Evolutionary conservation across 2,113 vertebrate species (phyloP).

Genomic region (Gymnocephalus cernua): DNA sequence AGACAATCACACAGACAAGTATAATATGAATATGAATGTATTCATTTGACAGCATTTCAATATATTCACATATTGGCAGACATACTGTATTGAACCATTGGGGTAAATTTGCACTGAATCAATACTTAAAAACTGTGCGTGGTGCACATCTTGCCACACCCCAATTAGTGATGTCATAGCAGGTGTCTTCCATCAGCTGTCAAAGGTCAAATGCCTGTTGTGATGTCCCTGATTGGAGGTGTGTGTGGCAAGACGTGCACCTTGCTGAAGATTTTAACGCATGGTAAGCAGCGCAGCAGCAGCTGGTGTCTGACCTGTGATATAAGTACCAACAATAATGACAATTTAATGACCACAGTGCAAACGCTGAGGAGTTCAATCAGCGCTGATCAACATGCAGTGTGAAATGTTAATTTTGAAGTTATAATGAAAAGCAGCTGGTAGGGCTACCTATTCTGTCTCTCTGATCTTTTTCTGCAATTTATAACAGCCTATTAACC

Average conservation of each 20-base stretch:
- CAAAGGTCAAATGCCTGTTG: slow-evolving; percentile 19
- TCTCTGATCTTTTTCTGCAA: slow-evolving; percentile 21
- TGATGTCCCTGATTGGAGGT: background rate
- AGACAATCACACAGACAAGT: background rate
- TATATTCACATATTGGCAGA: background rate
- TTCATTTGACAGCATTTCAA: background rate
- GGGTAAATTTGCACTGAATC: background rate
- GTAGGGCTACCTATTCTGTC: background rate
- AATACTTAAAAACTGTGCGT: background rate
- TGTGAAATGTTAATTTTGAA: background rate
- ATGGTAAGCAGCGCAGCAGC: background rate
- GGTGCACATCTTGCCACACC: slow-evolving; percentile 3
- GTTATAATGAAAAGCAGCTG: background rate
- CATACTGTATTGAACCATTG: background rate
- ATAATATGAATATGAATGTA: too few relatives aligned
- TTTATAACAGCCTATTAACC: slow-evolving; percentile 38
- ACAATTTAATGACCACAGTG: background rate
- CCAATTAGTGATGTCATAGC: background rate
- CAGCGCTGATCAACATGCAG: background rate
- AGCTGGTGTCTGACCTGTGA: slow-evolving; percentile 3
- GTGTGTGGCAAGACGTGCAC: background rate
- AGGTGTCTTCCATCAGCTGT: slow-evolving; percentile 23
- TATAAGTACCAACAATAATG: background rate
- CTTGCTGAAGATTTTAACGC: background rate
- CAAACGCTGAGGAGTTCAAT: background rate